Base-by-base conservation (phyloP, 2,797 vertebrate species). In the Pagetopsis macropterus region DNA sequence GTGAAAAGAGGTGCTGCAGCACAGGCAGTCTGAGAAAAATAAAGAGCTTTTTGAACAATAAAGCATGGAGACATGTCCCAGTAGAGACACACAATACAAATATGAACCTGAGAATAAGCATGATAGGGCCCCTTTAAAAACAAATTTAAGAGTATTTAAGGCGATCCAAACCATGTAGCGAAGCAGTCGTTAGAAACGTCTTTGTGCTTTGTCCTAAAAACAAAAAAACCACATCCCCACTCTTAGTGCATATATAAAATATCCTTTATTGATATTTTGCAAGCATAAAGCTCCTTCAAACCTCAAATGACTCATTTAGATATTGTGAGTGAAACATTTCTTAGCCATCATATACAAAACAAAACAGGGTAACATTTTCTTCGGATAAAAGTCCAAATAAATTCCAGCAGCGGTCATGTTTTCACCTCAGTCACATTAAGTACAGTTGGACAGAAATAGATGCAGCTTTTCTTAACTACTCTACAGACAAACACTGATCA, bases 221-320 rank as follows among this genome's bases (percentile, higher is more conserved):
- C 27, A 59, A 46, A 68, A 5, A 72, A 78, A 87, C 74, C 70
- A 82, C 65, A 12, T 62, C 31, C 44, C 49, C 48, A 43, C 27
- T 59, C 37, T 57, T 63, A 82, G 65, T 79, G 85, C 75, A 87
- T 91, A 89, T 92, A 91, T 89, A 94, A 94, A 94, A 93, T 93
- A 93, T 91, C 72, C 77, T 95, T 95, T 94, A 95, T 95, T 95
- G 83, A 88, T 92, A 88, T 89, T 92, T 90, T 88, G 91, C 90
- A 93, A 90, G 89, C 92, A 90, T 88, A 74, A 87, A 88, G 59
- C 78, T 87, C 61, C 71, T 51, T 68, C 59, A 66, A 66, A 57
- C 56, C 65, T 84, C 61, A 72, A 71, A 78, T 33, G 58, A 56
- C 61, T 85, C 12, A 17, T 81, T 68, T 64, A 75, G 23, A 19